These are phyloP conservation scores for Pachyrhynchus sulphureomaculatus DNA, from an alignment of 1,140 invertebrate species.

Conservation along the genomic window DNA sequence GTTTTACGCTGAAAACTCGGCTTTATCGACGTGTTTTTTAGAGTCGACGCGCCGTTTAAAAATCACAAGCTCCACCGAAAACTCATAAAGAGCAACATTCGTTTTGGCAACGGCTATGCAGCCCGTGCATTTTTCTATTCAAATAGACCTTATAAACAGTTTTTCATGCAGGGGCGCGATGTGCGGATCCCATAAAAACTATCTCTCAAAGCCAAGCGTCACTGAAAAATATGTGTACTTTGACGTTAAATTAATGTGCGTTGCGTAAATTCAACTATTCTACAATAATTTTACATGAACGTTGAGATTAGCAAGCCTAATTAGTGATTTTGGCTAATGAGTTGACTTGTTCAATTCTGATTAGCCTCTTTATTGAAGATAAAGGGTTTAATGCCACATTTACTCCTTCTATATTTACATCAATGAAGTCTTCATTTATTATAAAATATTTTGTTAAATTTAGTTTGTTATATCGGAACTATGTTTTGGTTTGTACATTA, in stretches of 20 bases:
- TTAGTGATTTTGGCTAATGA: slow-evolving; percentile 42
- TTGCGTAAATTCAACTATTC: slow-evolving; percentile 52
- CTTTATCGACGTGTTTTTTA: slow-evolving; percentile 46
- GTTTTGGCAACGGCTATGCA: slow-evolving; percentile 28
- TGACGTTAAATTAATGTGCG: slow-evolving; percentile 54
- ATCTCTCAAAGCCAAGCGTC: slow-evolving; percentile 51
- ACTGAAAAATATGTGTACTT: slow-evolving; percentile 52
- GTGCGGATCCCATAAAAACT: slow-evolving; percentile 48
- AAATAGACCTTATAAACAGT: slow-evolving; percentile 33
- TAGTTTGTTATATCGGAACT: no score
- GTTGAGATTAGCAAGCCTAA: slow-evolving; percentile 44
- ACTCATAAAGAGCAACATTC: slow-evolving; percentile 44
- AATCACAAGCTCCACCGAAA: slow-evolving; percentile 47
- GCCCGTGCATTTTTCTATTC: slow-evolving; percentile 48
- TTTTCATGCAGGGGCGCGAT: slow-evolving; percentile 5
- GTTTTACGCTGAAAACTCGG: slow-evolving; percentile 38
- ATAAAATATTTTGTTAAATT: no score
- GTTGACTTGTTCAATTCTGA: slow-evolving; percentile 44
- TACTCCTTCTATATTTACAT: slow-evolving; percentile 4
- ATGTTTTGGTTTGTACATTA: no score
- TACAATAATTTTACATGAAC: slow-evolving; percentile 50
- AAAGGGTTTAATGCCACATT: slow-evolving; percentile 16
- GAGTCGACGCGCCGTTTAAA: slow-evolving; percentile 46
- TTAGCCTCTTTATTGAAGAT: slow-evolving; percentile 33
- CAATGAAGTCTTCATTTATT: neutral